These are phyloP conservation scores for Nephrotoma guestfalica DNA, from an alignment of 2,888 invertebrate species.

Conservation along the genomic window DNA sequence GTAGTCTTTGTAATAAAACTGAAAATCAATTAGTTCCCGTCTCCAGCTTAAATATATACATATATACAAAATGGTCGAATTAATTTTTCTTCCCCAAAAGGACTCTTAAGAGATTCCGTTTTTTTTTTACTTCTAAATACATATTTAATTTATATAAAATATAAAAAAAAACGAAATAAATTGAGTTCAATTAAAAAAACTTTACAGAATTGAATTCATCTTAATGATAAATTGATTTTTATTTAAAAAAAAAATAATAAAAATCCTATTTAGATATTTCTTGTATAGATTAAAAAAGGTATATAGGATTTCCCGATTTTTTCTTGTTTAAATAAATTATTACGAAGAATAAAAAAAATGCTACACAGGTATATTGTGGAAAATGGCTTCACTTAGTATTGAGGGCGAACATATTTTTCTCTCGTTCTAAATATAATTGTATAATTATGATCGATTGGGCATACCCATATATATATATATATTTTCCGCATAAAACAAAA, in stretches of 20 bases:
- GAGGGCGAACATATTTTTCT: background rate
- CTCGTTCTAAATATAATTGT: background rate
- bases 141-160: background rate
- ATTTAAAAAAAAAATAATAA: background rate
- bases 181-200: background rate
- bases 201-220: background rate
- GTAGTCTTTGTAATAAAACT: background rate
- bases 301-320: background rate
- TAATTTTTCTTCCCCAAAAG: background rate
- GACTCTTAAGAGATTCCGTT: background rate
- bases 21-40: background rate
- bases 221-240: background rate
- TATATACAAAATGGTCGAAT: background rate
- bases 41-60: background rate
- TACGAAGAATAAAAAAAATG: background rate
- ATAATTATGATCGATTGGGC: background rate
- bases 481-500: background rate
- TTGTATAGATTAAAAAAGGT: background rate
- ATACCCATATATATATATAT: background rate
- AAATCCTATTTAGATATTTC: background rate
- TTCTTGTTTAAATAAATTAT: background rate
- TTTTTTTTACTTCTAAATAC: background rate
- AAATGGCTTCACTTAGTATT: background rate
- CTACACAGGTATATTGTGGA: background rate
- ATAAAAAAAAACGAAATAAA: background rate